A percentile compares a stretch with the other conserved stretches of the same genome.
phyloP scores from a whole-genome alignment of 2,888 invertebrate species.

The Andrena camellia region DNA sequence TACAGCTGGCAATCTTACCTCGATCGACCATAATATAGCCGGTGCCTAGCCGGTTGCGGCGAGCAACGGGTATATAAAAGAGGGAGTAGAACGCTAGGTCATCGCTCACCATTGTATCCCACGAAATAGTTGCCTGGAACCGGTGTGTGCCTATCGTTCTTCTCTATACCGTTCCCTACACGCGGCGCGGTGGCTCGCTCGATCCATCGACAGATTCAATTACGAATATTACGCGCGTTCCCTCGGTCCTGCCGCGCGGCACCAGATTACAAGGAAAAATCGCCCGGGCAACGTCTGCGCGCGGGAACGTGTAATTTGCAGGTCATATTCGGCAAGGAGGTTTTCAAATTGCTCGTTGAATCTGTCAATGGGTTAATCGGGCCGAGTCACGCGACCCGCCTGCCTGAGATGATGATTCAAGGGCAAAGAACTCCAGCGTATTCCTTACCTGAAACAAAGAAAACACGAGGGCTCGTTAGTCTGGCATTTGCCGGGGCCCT shows the following conservation, averaged over 20 bases:
- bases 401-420: constrained; percentile 8
- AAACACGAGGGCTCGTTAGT: constrained; percentile 34
- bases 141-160: background rate
- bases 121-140: constrained; percentile 53
- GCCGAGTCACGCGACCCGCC: constrained; percentile 40
- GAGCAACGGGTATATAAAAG: constrained; percentile 19
- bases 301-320: constrained; percentile 10
- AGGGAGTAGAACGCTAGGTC: constrained; percentile 36
- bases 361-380: constrained; percentile 61
- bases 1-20: constrained; percentile 66
- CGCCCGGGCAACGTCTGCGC: background rate
- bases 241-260: background rate
- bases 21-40: constrained; percentile 56
- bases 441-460: constrained; percentile 79
- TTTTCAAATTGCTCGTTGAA: constrained; percentile 41
- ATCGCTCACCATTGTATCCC: constrained; percentile 45
- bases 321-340: constrained; percentile 32
- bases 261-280: background rate
- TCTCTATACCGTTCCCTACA: background rate
- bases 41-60: background rate
- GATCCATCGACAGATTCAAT: constrained; percentile 57
- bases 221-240: background rate
- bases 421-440: constrained; percentile 27
- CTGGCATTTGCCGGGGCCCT: background rate
- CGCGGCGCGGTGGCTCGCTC: background rate